Evolutionary conservation across 53 echinoderm and acorn worm genomes (phyloP).

Genomic region (Temnopleurus reevesii): DNA sequence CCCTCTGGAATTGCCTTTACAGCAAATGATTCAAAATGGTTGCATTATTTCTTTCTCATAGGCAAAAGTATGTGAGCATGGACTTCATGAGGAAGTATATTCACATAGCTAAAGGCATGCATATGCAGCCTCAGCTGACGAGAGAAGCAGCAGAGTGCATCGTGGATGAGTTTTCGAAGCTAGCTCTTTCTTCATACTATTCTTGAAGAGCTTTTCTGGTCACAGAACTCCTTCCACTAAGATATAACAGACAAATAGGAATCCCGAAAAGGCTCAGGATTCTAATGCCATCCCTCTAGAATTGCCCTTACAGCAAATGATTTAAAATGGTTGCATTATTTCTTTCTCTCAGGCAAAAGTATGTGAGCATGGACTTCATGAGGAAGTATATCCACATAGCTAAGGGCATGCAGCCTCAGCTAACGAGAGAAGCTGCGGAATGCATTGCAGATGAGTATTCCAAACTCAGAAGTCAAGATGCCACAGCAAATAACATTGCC

Average conservation of each 20-base stretch:
- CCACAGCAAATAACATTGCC: slow-evolving; percentile 84
- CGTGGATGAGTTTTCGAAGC: slow-evolving; percentile 95
- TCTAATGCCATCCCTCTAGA: no score
- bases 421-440: slow-evolving; percentile 93
- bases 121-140: slow-evolving; percentile 82
- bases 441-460: slow-evolving; percentile 97
- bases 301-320: no score
- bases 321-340: no score
- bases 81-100: slow-evolving; percentile 99
- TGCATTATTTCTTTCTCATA: slow-evolving; percentile 27
- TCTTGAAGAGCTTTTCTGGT: no score
- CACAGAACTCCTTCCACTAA: no score
- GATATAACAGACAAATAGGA: no score
- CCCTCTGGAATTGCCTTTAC: no score
- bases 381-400: slow-evolving; percentile 98
- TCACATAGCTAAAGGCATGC: slow-evolving; percentile 88
- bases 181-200: no score
- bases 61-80: slow-evolving; percentile 93
- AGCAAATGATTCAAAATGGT: no score
- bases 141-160: slow-evolving; percentile 94
- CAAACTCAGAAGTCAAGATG: slow-evolving; percentile 96
- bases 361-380: slow-evolving; percentile 96
- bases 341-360: slow-evolving; percentile 72
- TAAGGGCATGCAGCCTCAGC: slow-evolving; percentile 80
- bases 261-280: no score